Conservation (phyloP, 2,797 vertebrate species). For the Brachymystax lenok region DNA sequence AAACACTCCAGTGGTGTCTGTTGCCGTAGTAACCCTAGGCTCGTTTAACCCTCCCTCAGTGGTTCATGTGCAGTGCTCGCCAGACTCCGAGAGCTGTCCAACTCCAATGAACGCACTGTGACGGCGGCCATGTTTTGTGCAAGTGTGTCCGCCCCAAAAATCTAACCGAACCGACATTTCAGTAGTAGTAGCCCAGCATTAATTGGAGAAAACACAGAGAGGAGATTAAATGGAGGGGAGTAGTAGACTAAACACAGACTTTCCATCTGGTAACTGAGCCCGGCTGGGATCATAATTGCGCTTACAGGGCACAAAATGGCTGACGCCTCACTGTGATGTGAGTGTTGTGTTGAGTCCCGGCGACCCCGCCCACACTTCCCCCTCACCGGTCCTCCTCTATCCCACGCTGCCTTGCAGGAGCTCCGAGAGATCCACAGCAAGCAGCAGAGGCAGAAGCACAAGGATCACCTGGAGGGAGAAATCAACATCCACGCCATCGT, state of each 20-base stretch:
- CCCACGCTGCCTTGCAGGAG: conserved; percentile 81
- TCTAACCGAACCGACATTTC: neutral
- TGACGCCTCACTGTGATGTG: neutral
- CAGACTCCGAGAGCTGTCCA: conserved; percentile 42
- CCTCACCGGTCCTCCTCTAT: conserved; percentile 64
- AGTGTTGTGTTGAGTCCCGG: conserved; percentile 2
- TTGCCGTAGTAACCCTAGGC: neutral
- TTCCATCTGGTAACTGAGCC: neutral
- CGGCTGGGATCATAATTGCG: neutral
- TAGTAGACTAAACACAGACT: neutral
- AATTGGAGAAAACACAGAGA: neutral
- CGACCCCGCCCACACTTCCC: conserved; percentile 55
- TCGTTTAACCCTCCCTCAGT: neutral
- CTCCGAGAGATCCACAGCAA: conserved; percentile 92
- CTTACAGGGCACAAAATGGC: conserved; percentile 15
- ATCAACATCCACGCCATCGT: conserved; percentile 43
- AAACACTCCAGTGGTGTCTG: neutral
- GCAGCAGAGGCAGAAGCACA: conserved; percentile 90
- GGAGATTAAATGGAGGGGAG: neutral
- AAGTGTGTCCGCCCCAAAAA: neutral
- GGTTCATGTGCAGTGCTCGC: neutral
- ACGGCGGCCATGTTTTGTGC: conserved; percentile 3
- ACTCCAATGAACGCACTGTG: neutral
- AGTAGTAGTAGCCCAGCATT: neutral
- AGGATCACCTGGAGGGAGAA: conserved; percentile 84